A percentile compares a stretch with the other conserved stretches of the same genome.
Conservation (phyloP, 1,140 invertebrate species). For the Drosophila tristis region DNA sequence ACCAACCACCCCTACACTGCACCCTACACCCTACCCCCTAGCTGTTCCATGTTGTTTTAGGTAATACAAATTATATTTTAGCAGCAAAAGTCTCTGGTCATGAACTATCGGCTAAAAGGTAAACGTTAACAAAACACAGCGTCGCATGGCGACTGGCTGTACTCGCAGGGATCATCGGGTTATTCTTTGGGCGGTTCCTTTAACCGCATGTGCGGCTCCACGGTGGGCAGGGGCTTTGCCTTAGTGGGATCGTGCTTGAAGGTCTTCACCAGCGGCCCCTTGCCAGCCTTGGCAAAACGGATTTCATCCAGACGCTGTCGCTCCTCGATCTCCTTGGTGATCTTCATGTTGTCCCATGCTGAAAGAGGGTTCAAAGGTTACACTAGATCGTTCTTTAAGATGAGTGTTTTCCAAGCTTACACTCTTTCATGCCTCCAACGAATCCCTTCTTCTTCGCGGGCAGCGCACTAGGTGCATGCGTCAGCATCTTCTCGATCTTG, state of each 20-base stretch:
- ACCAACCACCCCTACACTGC: not conserved
- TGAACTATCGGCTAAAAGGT: constrained; percentile 53
- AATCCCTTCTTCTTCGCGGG: constrained; percentile 91
- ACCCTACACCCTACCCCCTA: not conserved
- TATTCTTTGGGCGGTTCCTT: constrained; percentile 41
- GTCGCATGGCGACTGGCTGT: not conserved
- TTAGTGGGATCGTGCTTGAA: constrained; percentile 94
- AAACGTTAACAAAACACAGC: constrained; percentile 65
- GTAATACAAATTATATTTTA: constrained; percentile 56
- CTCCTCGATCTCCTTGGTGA: constrained; percentile 90
- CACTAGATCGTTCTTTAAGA: not conserved
- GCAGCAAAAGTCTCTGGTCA: constrained; percentile 27
- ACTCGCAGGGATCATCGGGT: constrained; percentile 4
- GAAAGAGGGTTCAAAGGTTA: constrained; percentile 23
- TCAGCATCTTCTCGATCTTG: constrained; percentile 89
- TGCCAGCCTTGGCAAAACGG: constrained; percentile 92
- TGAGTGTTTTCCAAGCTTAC: constrained; percentile 85
- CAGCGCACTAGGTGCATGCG: constrained; percentile 86
- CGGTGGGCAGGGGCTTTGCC: constrained; percentile 47
- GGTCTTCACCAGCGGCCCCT: constrained; percentile 93
- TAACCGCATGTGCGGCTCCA: constrained; percentile 40
- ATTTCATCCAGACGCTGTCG: constrained; percentile 90
- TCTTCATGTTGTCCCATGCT: constrained; percentile 94
- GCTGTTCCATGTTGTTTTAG: constrained; percentile 31
- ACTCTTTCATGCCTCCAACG: constrained; percentile 91